Evolutionary conservation across 2,113 vertebrate species (phyloP).

Genomic region (Centrocercus urophasianus): DNA sequence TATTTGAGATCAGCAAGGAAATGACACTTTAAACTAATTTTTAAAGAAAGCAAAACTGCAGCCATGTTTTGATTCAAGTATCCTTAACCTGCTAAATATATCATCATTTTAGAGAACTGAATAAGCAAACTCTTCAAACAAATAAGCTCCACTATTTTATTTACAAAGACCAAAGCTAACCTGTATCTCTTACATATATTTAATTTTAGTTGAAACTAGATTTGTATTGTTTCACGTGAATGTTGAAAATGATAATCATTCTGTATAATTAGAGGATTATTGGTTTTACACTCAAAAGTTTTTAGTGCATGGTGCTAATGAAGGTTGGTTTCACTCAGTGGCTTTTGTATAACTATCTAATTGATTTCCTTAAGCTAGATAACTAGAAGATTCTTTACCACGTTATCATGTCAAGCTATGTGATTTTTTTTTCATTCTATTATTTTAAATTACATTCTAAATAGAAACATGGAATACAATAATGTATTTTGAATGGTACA

Average conservation of each 20-base stretch:
- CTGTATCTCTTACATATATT: not conserved
- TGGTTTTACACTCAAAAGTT: not conserved
- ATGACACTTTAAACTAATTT: not conserved
- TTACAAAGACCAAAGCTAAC: not conserved
- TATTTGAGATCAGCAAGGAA: not conserved
- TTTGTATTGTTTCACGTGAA: not conserved
- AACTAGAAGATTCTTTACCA: not conserved
- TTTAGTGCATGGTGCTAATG: not conserved
- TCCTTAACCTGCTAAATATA: not conserved
- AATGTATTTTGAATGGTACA: not conserved
- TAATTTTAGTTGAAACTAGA: not conserved
- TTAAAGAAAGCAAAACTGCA: not conserved
- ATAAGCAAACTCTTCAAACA: not conserved
- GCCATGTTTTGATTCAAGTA: not conserved
- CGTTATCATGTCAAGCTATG: not conserved
- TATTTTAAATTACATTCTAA: not conserved
- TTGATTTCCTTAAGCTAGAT: not conserved
- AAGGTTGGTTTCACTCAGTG: not conserved
- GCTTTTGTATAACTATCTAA: not conserved
- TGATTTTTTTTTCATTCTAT: fast-evolving
- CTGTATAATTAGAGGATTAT: not conserved
- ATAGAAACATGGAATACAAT: not conserved
- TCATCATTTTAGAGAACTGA: not conserved
- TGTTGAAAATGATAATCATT: not conserved
- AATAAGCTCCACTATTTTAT: not conserved